phyloP scores from a whole-genome alignment of 2,797 vertebrate genomes.

The Valencia hispanica region DNA sequence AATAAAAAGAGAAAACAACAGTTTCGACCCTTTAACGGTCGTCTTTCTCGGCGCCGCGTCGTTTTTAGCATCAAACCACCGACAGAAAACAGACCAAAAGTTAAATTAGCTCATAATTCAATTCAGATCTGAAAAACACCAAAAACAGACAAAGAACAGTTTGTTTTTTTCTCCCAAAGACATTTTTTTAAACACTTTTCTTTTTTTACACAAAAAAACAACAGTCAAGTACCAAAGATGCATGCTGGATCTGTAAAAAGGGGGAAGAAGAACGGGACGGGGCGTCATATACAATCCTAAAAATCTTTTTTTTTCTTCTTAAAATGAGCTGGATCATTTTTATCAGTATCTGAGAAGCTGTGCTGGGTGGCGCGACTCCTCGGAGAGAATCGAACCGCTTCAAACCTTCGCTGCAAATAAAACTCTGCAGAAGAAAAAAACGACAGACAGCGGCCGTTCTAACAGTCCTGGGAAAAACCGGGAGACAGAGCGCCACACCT shows the following conservation, averaged over 20 bases:
- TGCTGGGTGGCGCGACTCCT: conserved; percentile 78
- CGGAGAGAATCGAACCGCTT: conserved; percentile 76
- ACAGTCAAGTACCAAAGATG: conserved; percentile 96
- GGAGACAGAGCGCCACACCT: too few species aligned
- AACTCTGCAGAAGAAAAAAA: conserved; percentile 80
- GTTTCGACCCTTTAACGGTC: background rate
- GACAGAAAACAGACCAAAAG: conserved; percentile 65
- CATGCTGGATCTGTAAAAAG: conserved; percentile 92
- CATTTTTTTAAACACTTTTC: conserved; percentile 84
- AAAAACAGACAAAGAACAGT: conserved; percentile 86
- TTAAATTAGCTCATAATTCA: conserved; percentile 82
- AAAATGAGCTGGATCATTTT: background rate
- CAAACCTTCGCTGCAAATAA: conserved; percentile 83
- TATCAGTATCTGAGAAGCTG: conserved; percentile 47
- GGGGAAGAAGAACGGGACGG: conserved; percentile 14
- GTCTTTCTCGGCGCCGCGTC: conserved; percentile 69
- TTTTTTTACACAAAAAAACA: conserved; percentile 89
- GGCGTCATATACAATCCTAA: conserved; percentile 48
- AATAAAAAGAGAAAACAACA: background rate
- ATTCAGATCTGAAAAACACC: conserved; percentile 88
- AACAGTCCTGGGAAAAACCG: conserved; percentile 79
- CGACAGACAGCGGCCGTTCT: conserved; percentile 69
- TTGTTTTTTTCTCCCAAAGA: conserved; percentile 77
- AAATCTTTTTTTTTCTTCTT: conserved; percentile 27
- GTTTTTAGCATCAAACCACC: conserved; percentile 60